Conservation (phyloP, 2,888 invertebrate genomes). For the Ferrisia virgata region DNA sequence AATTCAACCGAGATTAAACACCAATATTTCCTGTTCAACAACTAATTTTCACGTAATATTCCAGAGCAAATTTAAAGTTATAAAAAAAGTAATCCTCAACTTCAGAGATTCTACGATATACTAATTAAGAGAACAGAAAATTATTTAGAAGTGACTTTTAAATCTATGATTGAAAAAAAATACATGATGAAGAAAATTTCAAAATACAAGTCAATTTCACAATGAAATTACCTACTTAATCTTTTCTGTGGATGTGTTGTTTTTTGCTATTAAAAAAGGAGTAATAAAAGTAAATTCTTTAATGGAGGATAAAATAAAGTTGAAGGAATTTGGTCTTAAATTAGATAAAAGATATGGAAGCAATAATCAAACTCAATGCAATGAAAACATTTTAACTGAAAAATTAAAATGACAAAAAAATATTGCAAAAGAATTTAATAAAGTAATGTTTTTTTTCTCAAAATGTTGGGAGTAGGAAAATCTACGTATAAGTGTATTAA, state of each 20-base stretch:
- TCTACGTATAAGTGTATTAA: slow-evolving; percentile 33
- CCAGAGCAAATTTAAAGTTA: no score
- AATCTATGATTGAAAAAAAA: slow-evolving; percentile 31
- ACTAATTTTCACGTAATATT: no score
- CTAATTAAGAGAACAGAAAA: no score
- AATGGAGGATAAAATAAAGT: slow-evolving; percentile 30
- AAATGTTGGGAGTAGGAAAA: slow-evolving; percentile 24
- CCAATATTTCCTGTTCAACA: no score
- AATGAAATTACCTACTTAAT: slow-evolving; percentile 22
- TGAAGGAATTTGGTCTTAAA: slow-evolving; percentile 31
- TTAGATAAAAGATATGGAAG: slow-evolving; percentile 36
- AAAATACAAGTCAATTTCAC: slow-evolving; percentile 29
- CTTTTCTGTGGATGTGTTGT: slow-evolving; percentile 28
- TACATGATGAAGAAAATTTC: slow-evolving; percentile 34
- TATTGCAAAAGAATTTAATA: no score
- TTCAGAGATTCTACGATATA: no score
- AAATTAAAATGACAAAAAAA: no score
- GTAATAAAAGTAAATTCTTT: slow-evolving; percentile 10
- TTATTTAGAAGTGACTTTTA: slow-evolving; percentile 1
- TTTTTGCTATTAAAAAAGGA: slow-evolving; percentile 13
- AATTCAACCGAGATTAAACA: no score
- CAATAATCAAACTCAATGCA: slow-evolving; percentile 30
- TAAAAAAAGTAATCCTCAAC: no score
- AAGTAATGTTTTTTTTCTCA: slow-evolving; percentile 23
- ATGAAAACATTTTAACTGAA: no score